phyloP scores from a whole-genome alignment of 1,140 invertebrate genomes.

The Drosophila nigrodunni region DNA sequence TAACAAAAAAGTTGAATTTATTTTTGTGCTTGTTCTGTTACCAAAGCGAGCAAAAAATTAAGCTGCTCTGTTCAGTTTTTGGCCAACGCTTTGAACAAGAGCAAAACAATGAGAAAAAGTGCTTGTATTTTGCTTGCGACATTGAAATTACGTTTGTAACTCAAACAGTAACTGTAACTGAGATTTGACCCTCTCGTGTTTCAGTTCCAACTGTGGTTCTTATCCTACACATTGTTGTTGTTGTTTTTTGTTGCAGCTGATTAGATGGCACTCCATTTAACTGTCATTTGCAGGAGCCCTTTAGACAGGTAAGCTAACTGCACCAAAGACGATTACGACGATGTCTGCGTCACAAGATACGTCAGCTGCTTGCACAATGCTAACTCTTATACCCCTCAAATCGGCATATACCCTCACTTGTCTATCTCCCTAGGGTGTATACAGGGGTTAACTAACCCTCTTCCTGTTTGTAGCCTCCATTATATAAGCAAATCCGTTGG shows the following conservation, averaged over 20 bases:
- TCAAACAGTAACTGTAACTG: slow-evolving; percentile 16
- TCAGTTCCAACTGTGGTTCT: background rate
- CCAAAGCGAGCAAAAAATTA: background rate
- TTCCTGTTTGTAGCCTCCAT: slow-evolving; percentile 3
- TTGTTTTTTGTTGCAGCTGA: slow-evolving; percentile 32
- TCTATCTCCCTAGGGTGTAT: background rate
- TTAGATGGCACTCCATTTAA: slow-evolving; percentile 49
- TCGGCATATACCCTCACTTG: background rate
- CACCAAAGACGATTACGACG: slow-evolving; percentile 44
- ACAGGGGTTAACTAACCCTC: background rate
- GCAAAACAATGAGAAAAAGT: background rate
- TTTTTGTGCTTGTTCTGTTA: too few species aligned
- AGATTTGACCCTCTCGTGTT: slow-evolving; percentile 17
- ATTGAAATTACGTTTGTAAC: slow-evolving; percentile 24
- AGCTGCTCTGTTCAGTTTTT: background rate
- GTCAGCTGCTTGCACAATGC: slow-evolving; percentile 39
- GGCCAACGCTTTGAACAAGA: background rate
- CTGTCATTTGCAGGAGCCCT: slow-evolving; percentile 40
- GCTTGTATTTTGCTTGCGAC: slow-evolving; percentile 8
- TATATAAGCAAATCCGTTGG: slow-evolving; percentile 36
- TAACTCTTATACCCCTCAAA: background rate
- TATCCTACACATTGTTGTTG: background rate
- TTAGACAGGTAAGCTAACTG: slow-evolving; percentile 32
- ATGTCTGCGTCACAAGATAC: slow-evolving; percentile 25
- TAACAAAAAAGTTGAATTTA: too few species aligned